Percentiles rank a stretch among this genome's conserved stretches.
Evolutionary conservation across 2,888 invertebrate genomes (phyloP).

Genomic region (Pterostichus niger): DNA sequence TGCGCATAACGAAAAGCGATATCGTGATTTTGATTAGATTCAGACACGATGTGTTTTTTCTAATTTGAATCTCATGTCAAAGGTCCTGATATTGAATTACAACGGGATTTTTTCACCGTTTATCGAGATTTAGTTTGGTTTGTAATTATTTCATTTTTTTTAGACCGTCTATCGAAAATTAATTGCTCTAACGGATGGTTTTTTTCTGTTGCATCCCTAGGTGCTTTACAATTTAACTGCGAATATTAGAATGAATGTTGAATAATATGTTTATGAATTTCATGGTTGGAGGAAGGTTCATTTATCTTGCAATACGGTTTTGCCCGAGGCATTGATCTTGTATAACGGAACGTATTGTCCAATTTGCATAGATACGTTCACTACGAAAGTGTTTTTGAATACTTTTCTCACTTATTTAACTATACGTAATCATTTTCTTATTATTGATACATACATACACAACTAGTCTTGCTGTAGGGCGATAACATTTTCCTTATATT

Average conservation of each 20-base stretch:
- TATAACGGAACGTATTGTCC: conserved; percentile 53
- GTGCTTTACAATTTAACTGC: not conserved
- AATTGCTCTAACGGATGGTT: conserved; percentile 1
- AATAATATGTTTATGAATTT: conserved; percentile 35
- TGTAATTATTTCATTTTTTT: conserved; percentile 21
- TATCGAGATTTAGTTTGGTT: conserved; percentile 20
- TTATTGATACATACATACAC: not conserved
- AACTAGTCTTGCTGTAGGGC: no score
- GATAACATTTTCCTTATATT: no score
- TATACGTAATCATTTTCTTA: conserved; percentile 30
- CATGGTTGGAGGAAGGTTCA: conserved; percentile 36
- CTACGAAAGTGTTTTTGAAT: conserved; percentile 49
- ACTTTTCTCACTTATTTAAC: conserved; percentile 31
- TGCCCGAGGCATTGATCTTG: conserved; percentile 40
- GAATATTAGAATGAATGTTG: not conserved
- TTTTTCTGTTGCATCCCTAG: not conserved
- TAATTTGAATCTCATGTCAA: conserved; percentile 31
- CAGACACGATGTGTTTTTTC: conserved; percentile 38
- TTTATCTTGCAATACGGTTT: conserved; percentile 50
- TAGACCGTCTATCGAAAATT: not conserved
- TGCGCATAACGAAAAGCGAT: conserved; percentile 44
- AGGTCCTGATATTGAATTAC: conserved; percentile 29
- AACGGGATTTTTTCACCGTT: conserved; percentile 43
- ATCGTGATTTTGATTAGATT: conserved; percentile 45
- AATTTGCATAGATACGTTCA: conserved; percentile 57